Evolutionary conservation across 2,888 invertebrate species (phyloP).

Genomic region (Cheilosia soror): DNA sequence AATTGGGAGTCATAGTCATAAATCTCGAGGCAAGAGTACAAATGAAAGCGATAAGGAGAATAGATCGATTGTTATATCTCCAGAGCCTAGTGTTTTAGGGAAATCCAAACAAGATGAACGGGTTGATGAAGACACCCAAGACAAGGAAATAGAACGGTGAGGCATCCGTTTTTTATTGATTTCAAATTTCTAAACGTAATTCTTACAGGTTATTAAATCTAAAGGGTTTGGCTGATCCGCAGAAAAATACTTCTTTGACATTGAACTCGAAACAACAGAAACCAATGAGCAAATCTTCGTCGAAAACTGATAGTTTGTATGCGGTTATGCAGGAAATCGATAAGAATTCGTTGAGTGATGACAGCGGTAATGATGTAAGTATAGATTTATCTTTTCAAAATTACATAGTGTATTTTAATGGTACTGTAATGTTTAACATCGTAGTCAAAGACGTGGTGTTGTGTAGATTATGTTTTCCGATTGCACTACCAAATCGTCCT

Average conservation of each 20-base stretch:
- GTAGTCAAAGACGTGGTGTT: no score
- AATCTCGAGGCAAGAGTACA: conserved; percentile 15
- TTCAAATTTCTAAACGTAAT: neutral
- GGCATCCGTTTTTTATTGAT: conserved; percentile 14
- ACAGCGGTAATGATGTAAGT: conserved; percentile 62
- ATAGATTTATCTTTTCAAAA: neutral
- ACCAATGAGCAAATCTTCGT: conserved; percentile 42
- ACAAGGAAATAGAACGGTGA: conserved; percentile 81
- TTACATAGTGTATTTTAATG: no score
- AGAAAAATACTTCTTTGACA: conserved; percentile 38
- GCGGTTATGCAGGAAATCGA: conserved; percentile 68
- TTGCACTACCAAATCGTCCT: no score
- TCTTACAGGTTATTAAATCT: conserved; percentile 79
- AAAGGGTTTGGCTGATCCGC: conserved; percentile 78
- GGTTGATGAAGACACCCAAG: conserved; percentile 77
- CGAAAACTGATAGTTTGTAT: conserved; percentile 62
- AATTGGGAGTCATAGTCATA: conserved; percentile 7
- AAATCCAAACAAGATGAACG: conserved; percentile 63
- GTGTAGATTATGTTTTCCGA: no score
- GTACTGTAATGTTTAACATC: no score
- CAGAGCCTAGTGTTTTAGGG: conserved; percentile 19
- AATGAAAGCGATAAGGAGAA: conserved; percentile 78
- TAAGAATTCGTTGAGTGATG: conserved; percentile 57
- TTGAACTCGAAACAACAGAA: conserved; percentile 64
- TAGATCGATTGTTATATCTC: conserved; percentile 29